Evolutionary conservation across 2,888 invertebrate genomes (phyloP), one percentile per base, ranked within the genome.

Genomic region (Eulithis testata): DNA sequence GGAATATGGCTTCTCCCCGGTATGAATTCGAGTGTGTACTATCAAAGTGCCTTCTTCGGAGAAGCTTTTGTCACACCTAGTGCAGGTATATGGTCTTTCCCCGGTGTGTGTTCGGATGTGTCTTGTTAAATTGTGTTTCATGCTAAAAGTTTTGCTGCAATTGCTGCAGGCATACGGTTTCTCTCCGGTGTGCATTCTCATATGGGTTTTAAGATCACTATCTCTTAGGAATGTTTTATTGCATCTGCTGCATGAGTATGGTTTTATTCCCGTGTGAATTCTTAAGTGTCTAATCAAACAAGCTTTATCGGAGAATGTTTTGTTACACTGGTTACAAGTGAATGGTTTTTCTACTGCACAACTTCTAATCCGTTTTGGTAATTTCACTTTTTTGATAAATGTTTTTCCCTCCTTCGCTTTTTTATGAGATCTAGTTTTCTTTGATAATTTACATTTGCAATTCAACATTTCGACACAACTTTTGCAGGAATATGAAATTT

Each of bases 1-100:
- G 1, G 55, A 31, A n/a, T 47, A 66, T 3, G 66, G 56, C 14
- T 62, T 66, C 21, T 66, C 66, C n/a, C 59, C 63, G 1, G 63
- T 66, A 21, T 66, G 66, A 4, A 60, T 58, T 31, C 57, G 9
- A 6, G 36, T 61, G 9, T 66, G 65, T 7, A 49, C 40, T 4
- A 54, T 44, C 12, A 66, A 37, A 7, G 61, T 58, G 0, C 57
- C 58, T 54, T 58, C 54, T 2, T 62, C 57, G 0, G 56, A 36
- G 50, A 66, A 66, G 5, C 47, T 50, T 62, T 66, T 66, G 5
- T 58, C 61, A 49, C 65, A 66, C 12, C 50, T 53, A 9, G 37
- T 45, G 14, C 65, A 66, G 0, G 54, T 4, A 45, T 45, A 66
- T 27, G 65, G 58, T 11, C 62, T 66, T 50, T 49, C 40, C 0